Percentiles rank a stretch among this genome's conserved stretches.
Conservation (phyloP, 2,113 vertebrate genomes). For the Strix aluco region DNA sequence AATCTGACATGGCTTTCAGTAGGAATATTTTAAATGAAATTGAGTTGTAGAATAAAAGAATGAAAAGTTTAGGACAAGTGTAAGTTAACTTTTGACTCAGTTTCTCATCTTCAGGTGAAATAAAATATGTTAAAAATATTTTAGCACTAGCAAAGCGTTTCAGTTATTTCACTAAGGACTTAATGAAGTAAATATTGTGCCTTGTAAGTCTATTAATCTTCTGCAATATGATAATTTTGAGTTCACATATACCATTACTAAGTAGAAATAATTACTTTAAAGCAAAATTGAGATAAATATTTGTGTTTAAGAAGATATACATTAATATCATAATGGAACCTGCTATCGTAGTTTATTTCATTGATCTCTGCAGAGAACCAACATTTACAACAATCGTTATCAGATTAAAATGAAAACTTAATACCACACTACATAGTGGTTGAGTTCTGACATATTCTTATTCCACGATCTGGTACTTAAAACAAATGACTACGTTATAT, state of each 20-base stretch:
- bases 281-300: neutral
- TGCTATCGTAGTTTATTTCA: neutral
- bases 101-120: neutral
- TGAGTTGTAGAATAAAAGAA: neutral
- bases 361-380: neutral
- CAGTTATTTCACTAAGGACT: neutral
- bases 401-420: neutral
- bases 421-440: neutral
- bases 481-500: neutral
- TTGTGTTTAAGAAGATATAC: neutral
- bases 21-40: neutral
- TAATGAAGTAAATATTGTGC: neutral
- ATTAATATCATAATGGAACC: neutral
- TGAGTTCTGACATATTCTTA: neutral
- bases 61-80: neutral
- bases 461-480: neutral
- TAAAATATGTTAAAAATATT: neutral
- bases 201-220: neutral
- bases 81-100: neutral
- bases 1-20: neutral
- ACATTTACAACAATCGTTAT: neutral
- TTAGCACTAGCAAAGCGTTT: neutral
- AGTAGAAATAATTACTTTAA: neutral
- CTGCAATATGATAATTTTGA: neutral
- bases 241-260: neutral